Conservation (phyloP, 2,888 invertebrate genomes). For the Lissonota sp. region DNA sequence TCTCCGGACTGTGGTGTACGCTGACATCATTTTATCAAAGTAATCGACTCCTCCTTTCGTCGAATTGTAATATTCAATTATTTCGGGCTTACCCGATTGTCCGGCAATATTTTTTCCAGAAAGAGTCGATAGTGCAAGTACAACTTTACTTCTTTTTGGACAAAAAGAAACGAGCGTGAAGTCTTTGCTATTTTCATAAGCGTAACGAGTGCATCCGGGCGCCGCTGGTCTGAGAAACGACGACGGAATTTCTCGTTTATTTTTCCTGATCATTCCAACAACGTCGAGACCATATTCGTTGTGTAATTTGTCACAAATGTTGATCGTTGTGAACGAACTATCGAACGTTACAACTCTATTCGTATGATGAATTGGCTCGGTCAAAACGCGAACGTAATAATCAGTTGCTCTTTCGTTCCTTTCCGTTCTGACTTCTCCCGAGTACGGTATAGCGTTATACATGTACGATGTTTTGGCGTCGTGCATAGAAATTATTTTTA, state of each 20-base stretch:
- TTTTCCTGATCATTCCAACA: slow-evolving; percentile 68
- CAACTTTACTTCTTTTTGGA: background rate
- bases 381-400: slow-evolving; percentile 64
- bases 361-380: slow-evolving; percentile 58
- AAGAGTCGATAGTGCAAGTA: background rate
- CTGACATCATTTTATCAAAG: background rate
- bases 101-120: background rate
- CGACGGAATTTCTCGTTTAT: slow-evolving; percentile 48
- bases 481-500: slow-evolving; percentile 69
- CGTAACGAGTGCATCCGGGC: background rate
- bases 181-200: background rate
- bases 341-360: slow-evolving; percentile 65
- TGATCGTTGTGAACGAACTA: slow-evolving; percentile 68
- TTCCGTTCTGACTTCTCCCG: slow-evolving; percentile 41
- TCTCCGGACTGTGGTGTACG: background rate
- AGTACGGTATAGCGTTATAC: slow-evolving; percentile 59
- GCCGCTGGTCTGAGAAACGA: background rate
- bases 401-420: slow-evolving; percentile 49
- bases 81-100: background rate
- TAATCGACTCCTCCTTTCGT: background rate
- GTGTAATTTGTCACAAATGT: slow-evolving; percentile 53
- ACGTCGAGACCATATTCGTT: slow-evolving; percentile 59
- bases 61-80: background rate
- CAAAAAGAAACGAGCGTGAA: background rate
- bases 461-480: slow-evolving; percentile 59